Conservation (phyloP, 2,888 invertebrate species). For the Rhopalosiphum nymphaeae region DNA sequence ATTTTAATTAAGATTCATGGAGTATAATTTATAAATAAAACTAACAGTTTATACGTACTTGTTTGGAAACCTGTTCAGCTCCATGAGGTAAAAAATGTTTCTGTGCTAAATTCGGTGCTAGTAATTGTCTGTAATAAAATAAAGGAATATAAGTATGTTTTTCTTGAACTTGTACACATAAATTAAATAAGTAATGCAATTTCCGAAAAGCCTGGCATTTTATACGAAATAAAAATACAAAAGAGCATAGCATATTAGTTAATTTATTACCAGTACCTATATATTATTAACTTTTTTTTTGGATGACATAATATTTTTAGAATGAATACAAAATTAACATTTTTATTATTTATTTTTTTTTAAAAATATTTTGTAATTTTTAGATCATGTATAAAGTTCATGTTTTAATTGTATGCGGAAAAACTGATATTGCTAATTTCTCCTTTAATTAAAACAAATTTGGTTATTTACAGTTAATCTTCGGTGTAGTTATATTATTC, state of each 20-base stretch:
- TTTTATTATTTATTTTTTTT: slow-evolving; percentile 1
- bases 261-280: background rate
- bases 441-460: slow-evolving; percentile 1
- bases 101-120: slow-evolving; percentile 92
- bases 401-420: background rate
- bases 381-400: background rate
- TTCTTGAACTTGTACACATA: background rate
- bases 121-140: slow-evolving; percentile 81
- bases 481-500: background rate
- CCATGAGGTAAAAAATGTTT: slow-evolving; percentile 89
- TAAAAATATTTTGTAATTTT: background rate
- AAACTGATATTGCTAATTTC: background rate
- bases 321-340: background rate
- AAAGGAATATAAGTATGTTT: slow-evolving; percentile 39
- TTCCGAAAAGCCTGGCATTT: background rate
- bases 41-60: slow-evolving; percentile 73
- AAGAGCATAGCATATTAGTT: background rate
- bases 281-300: background rate
- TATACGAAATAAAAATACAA: background rate
- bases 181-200: slow-evolving; percentile 29
- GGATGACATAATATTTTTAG: background rate
- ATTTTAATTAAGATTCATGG: slow-evolving; percentile 50
- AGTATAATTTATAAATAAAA: slow-evolving; percentile 29
- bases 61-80: slow-evolving; percentile 85
- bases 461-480: slow-evolving; percentile 25